Evolutionary conservation across 2,797 vertebrate species (phyloP).

Genomic region (Mionectes olivaceus): DNA sequence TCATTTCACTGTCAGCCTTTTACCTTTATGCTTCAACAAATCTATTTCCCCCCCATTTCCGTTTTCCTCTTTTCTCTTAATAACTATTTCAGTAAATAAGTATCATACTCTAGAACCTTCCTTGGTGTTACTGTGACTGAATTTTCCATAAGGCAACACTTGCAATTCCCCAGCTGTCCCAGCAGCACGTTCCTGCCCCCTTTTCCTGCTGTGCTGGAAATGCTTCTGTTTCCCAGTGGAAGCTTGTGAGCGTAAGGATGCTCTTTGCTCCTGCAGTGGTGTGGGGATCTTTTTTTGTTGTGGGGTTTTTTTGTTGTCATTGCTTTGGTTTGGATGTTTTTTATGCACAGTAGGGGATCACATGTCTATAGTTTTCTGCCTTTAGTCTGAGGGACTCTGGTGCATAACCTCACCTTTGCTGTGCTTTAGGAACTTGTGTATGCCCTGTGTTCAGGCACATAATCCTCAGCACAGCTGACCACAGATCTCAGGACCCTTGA

Average conservation of each 20-base stretch:
- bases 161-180: neutral
- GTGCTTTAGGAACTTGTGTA: neutral
- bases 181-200: neutral
- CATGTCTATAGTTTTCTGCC: neutral
- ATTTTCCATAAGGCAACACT: neutral
- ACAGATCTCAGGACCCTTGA: neutral
- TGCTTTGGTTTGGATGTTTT: neutral
- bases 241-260: neutral
- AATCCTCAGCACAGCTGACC: neutral
- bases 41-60: fast-evolving
- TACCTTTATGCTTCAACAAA: neutral
- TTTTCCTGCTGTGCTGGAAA: neutral
- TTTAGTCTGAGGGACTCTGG: neutral
- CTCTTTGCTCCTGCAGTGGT: neutral
- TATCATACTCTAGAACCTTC: neutral
- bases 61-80: neutral
- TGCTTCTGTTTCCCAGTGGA: neutral
- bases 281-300: neutral
- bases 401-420: neutral
- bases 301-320: fast-evolving
- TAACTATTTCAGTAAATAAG: neutral
- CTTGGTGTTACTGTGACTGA: neutral
- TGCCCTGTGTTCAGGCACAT: neutral
- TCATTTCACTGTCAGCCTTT: neutral
- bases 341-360: neutral